A percentile compares a stretch with the other conserved stretches of the same genome.
Conservation (phyloP, 1,140 invertebrate genomes). For the Drosophila repletoides region DNA sequence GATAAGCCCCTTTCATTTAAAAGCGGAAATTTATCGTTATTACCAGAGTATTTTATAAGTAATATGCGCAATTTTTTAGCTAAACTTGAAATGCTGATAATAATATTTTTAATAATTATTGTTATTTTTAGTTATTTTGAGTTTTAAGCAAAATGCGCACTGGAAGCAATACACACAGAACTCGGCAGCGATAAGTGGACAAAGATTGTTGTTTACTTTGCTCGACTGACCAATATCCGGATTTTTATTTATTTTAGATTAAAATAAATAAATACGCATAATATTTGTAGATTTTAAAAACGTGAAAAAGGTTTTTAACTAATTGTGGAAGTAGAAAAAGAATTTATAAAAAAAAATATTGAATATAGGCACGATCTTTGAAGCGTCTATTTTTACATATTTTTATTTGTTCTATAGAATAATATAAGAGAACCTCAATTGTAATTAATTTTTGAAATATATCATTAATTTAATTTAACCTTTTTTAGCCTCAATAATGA, state of each 20-base stretch:
- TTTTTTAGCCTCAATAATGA: no score
- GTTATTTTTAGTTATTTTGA: constrained; percentile 5
- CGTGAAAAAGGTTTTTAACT: no score
- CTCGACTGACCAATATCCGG: neutral
- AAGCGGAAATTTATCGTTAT: neutral
- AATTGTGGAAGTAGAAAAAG: no score
- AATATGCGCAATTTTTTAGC: constrained; percentile 15
- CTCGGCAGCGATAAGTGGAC: neutral
- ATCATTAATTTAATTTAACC: no score
- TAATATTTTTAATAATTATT: neutral
- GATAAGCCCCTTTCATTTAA: neutral
- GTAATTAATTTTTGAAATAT: no score
- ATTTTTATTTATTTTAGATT: neutral
- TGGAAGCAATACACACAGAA: neutral
- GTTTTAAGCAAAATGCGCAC: constrained; percentile 2
- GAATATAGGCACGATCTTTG: no score
- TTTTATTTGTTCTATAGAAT: no score
- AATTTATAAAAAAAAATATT: no score
- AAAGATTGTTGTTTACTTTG: neutral
- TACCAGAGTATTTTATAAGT: constrained; percentile 5
- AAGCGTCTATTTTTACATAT: no score
- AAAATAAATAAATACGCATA: neutral
- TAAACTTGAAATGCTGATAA: constrained; percentile 9
- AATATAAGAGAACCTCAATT: no score
- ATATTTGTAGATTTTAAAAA: no score